phyloP scores from a whole-genome alignment of 2,113 vertebrate genomes.

The Felis chaus region DNA sequence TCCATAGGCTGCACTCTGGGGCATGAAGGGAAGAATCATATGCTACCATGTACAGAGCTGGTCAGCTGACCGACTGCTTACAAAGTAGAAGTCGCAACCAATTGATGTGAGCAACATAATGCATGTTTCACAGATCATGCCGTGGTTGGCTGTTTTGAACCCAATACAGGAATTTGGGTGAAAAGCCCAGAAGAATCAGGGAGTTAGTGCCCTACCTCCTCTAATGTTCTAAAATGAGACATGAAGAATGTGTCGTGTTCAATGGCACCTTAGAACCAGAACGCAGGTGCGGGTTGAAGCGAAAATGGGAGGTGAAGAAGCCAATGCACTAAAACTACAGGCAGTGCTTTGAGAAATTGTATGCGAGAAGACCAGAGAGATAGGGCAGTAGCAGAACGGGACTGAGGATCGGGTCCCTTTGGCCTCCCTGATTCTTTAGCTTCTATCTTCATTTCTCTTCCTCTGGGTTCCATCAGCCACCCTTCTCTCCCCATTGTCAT shows the following conservation, averaged over 20 bases:
- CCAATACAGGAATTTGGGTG: neutral
- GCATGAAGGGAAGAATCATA: neutral
- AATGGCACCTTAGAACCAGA: neutral
- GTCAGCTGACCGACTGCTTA: neutral
- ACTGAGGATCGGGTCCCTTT: neutral
- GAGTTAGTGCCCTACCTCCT: neutral
- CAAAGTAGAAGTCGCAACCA: neutral
- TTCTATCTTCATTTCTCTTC: neutral
- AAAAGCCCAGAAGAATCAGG: neutral
- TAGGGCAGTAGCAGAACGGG: neutral
- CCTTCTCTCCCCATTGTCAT: neutral
- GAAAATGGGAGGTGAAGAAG: neutral
- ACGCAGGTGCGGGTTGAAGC: neutral
- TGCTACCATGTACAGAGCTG: neutral
- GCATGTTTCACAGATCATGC: neutral
- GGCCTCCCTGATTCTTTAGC: neutral
- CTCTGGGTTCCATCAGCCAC: neutral
- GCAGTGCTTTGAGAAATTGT: neutral
- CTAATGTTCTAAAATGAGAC: neutral
- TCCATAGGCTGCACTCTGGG: neutral
- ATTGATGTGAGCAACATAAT: neutral
- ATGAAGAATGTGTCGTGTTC: neutral
- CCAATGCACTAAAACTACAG: neutral
- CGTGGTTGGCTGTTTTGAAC: slow-evolving; percentile 23
- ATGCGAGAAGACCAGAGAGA: neutral